These are phyloP conservation scores for Puntigrus tetrazona DNA, from an alignment of 2,113 vertebrate genomes.

Conservation along the genomic window DNA sequence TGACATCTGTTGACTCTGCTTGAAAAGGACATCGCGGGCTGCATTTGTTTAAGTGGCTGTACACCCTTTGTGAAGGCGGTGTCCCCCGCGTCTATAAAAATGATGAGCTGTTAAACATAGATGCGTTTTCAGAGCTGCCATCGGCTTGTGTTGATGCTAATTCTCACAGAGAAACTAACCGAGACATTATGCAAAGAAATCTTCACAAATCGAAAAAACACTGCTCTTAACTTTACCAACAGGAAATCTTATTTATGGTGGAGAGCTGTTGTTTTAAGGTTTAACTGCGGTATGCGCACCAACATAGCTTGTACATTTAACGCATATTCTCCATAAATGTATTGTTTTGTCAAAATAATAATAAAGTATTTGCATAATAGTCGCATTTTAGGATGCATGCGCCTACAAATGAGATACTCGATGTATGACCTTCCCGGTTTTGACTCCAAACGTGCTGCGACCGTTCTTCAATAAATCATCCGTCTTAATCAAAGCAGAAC, in stretches of 20 bases:
- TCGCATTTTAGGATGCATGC: slow-evolving; percentile 25
- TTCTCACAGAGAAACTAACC: background rate
- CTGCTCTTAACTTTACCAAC: background rate
- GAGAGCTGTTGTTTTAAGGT: background rate
- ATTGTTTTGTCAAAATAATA: no score
- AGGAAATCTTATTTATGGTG: background rate
- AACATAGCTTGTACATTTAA: background rate
- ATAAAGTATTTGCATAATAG: no score
- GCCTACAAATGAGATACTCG: slow-evolving; percentile 2
- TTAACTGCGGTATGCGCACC: background rate
- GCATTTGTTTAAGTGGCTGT: slow-evolving; percentile 59
- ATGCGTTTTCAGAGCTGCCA: slow-evolving; percentile 1
- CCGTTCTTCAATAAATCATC: slow-evolving; percentile 65
- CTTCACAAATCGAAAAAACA: background rate
- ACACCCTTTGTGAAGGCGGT: slow-evolving; percentile 41
- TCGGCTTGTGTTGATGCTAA: background rate
- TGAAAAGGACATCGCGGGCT: slow-evolving; percentile 56
- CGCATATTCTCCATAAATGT: background rate
- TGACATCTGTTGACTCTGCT: slow-evolving; percentile 64
- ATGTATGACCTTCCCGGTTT: slow-evolving; percentile 62
- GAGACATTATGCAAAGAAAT: background rate
- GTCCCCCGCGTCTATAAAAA: slow-evolving; percentile 33
- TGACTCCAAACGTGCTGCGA: slow-evolving; percentile 48
- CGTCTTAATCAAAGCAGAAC: slow-evolving; percentile 63
- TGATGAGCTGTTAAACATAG: slow-evolving; percentile 41